A percentile compares a stretch with the other conserved stretches of the same genome.
Conservation (phyloP, 2,113 vertebrate species). For the Oriolus oriolus region DNA sequence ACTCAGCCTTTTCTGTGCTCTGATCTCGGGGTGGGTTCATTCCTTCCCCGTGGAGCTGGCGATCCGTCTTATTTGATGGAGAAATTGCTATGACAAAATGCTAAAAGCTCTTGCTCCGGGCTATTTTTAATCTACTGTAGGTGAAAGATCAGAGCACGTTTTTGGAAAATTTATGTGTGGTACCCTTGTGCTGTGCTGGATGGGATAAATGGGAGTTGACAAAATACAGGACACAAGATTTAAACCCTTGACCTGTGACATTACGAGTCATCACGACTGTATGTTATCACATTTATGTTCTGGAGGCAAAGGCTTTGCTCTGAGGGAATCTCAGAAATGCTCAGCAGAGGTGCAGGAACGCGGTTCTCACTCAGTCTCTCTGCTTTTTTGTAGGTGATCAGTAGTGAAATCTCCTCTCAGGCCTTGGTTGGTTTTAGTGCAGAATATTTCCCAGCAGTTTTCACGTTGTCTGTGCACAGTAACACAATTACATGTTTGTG, state of each 20-base stretch:
- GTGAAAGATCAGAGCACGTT: conserved; percentile 56
- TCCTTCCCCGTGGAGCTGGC: not conserved
- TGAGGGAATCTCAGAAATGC: not conserved
- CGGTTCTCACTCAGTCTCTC: not conserved
- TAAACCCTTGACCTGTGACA: conserved; percentile 40
- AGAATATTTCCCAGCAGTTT: not conserved
- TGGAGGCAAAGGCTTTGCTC: not conserved
- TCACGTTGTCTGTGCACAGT: not conserved
- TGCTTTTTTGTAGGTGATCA: not conserved
- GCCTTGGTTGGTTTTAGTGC: not conserved
- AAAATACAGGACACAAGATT: not conserved
- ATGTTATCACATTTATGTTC: not conserved
- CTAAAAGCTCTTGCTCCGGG: conserved; percentile 42
- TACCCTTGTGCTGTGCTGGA: not conserved
- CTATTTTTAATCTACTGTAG: conserved; percentile 59
- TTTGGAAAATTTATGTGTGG: conserved; percentile 24
- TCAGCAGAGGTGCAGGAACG: not conserved
- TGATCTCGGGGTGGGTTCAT: not conserved
- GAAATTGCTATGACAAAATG: conserved; percentile 47
- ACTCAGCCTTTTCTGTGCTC: not conserved
- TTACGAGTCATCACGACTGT: not conserved
- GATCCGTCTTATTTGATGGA: conserved; percentile 9
- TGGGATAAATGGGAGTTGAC: conserved; percentile 31
- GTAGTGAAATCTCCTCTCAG: not conserved
- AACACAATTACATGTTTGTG: not conserved